Conservation (phyloP, 2,888 invertebrate genomes). For the Plusia festucae region DNA sequence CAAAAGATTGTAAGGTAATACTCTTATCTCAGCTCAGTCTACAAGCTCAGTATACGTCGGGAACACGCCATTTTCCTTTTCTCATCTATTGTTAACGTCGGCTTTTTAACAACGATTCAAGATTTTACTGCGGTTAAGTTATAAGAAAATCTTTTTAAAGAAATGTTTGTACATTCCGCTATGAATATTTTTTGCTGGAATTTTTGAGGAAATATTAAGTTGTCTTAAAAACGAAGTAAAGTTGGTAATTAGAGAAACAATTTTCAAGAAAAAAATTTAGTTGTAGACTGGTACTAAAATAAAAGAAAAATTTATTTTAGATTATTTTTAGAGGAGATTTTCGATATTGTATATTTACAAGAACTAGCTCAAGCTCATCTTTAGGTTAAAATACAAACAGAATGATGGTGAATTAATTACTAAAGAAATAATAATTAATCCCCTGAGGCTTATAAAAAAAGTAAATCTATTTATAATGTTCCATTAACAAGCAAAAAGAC, state of each 20-base stretch:
- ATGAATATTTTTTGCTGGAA: not conserved
- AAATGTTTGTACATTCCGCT: not conserved
- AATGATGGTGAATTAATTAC: too few species aligned
- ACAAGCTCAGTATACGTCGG: conserved; percentile 9
- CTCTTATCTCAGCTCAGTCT: conserved; percentile 8
- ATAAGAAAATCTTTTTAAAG: not conserved
- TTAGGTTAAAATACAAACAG: too few species aligned
- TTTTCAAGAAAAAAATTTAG: too few species aligned
- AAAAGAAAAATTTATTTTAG: too few species aligned
- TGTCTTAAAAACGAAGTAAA: not conserved
- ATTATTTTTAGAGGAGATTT: too few species aligned
- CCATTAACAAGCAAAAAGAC: too few species aligned
- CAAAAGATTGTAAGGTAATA: conserved; percentile 14
- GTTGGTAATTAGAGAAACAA: not conserved
- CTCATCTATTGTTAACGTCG: conserved; percentile 31
- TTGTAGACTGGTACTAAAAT: too few species aligned
- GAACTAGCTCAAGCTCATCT: too few species aligned
- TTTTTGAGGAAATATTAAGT: not conserved
- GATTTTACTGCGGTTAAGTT: not conserved
- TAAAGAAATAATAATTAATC: too few species aligned
- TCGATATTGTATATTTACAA: too few species aligned
- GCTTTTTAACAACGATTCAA: conserved; percentile 12
- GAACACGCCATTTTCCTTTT: conserved; percentile 19
- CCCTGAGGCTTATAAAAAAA: too few species aligned
- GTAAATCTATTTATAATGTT: too few species aligned